Evolutionary conservation across 2,113 vertebrate genomes (phyloP), one percentile per base, ranked within the genome.

Genomic region (Oncorhynchus gorbuscha): DNA sequence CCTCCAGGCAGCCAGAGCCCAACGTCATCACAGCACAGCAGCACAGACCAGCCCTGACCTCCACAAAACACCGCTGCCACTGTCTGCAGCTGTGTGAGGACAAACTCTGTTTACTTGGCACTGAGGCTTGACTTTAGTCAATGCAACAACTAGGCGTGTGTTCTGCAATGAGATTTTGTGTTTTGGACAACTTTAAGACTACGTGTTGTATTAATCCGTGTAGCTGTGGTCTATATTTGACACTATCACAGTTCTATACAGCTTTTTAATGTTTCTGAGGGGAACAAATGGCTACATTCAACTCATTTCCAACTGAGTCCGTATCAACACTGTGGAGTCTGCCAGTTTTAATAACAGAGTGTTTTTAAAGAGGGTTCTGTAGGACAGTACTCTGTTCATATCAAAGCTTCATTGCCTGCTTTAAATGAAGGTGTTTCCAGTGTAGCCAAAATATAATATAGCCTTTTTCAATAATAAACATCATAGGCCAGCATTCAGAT

Each of bases 331-430:
- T 59, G 70, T 14, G 30, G 66, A 73, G 76, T 78, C 79, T 39
- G 69, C 71, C 32, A 45, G 85, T 77, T 69, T 84, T 70, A 69
- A 80, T 85, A 87, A 88, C 85, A 87, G 75, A 86, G 76, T 79
- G 85, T 87, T 89, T 89, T 89, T 81, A 89, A 85, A 83, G 89
- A 67, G 71, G 77, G 30, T 74, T 78, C 80, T 81, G 77, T 77
- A 84, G 74, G 75, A 78, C 70, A 84, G 78, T 30, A 73, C 78
- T 64, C 59, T 87, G 81, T 88, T 87, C 85, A 88, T 71, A 72
- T 58, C 18, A 35, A 3, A 77, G 77, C 74, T 76, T 85, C 79
- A 81, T 82, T 84, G 78, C 32, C 64, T 20, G 71, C 58, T 59
- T 58, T 78, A 73, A 70, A 12, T 9, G 1, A 22, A 62, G n/a